Conservation (phyloP, 2,888 invertebrate genomes). For the Oligia strigilis region DNA sequence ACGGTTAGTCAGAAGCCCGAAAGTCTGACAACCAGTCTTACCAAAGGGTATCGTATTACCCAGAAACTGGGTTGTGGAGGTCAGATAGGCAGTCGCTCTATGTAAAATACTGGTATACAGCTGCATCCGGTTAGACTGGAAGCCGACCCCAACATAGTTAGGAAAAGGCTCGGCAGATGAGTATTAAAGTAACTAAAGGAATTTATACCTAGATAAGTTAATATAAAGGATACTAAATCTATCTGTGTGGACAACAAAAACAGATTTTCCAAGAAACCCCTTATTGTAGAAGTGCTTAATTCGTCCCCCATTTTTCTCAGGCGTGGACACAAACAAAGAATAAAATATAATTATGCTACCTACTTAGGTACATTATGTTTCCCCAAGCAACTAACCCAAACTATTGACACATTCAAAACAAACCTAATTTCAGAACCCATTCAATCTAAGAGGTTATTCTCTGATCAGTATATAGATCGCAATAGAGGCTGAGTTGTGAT, state of each 20-base stretch:
- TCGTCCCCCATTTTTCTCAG: background rate
- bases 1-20: too few species aligned
- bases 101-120: too few species aligned
- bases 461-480: slow-evolving; percentile 11
- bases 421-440: slow-evolving; percentile 6
- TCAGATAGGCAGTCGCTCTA: too few species aligned
- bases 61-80: too few species aligned
- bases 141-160: too few species aligned
- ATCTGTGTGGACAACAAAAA: too few species aligned
- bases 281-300: background rate
- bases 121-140: too few species aligned
- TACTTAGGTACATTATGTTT: background rate
- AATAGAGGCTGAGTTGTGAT: slow-evolving; percentile 27
- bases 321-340: too few species aligned
- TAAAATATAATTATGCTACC: background rate
- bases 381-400: background rate
- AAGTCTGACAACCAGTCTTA: too few species aligned
- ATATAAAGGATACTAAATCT: background rate
- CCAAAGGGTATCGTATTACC: too few species aligned
- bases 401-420: background rate
- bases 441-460: slow-evolving; percentile 14
- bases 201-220: background rate
- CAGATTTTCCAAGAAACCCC: background rate
- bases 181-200: too few species aligned
- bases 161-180: too few species aligned